Percentiles rank a stretch among this genome's conserved stretches.
Evolutionary conservation across 1,140 invertebrate genomes (phyloP).

Genomic region (Leptinotarsa defecta): DNA sequence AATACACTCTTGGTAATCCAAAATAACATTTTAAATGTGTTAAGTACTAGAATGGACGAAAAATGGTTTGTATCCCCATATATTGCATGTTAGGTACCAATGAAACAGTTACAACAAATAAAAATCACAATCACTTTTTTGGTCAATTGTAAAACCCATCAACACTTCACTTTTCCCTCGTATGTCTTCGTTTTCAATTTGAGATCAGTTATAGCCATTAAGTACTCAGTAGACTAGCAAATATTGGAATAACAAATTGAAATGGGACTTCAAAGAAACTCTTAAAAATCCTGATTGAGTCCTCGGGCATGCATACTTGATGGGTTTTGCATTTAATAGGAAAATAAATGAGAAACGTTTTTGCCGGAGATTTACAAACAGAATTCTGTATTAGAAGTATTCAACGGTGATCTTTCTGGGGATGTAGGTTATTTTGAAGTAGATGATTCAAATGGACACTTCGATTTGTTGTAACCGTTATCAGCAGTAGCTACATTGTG

Average conservation of each 20-base stretch:
- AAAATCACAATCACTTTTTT: too few species aligned
- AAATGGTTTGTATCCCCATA: constrained; percentile 33
- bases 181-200: background rate
- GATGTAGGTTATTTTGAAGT: too few species aligned
- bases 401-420: too few species aligned
- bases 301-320: background rate
- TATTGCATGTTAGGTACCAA: background rate
- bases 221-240: background rate
- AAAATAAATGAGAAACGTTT: background rate
- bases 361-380: too few species aligned
- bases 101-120: background rate
- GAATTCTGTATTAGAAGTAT: too few species aligned
- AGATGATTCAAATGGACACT: too few species aligned
- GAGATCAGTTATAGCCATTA: background rate
- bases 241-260: constrained; percentile 9
- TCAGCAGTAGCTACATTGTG: background rate
- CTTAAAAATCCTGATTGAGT: background rate
- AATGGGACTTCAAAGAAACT: background rate
- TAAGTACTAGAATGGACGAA: constrained; percentile 48
- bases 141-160: too few species aligned
- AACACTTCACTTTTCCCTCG: background rate
- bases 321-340: background rate
- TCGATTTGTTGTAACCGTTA: background rate
- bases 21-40: constrained; percentile 34
- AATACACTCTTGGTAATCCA: constrained; percentile 31